Base-by-base conservation (phyloP, 2,797 vertebrate genomes). In the Acipenser transmontanus region DNA sequence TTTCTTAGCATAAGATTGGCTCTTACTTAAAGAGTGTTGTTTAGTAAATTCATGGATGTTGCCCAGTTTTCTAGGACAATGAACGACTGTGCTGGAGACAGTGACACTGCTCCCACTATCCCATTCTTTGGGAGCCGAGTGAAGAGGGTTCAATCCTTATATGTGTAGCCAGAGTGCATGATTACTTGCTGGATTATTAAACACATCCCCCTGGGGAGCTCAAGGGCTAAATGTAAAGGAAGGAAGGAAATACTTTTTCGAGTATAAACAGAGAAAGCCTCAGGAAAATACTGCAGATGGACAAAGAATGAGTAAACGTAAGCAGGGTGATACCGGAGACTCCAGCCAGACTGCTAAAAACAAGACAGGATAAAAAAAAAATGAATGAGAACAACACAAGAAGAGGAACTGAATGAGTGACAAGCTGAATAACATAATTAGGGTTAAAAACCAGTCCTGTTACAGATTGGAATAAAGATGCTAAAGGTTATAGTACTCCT, bases 261-360 rank as follows among this genome's bases (percentile, higher is more conserved):
- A 80, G 83, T 72, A 86, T 83, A 88, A 87, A 89, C 82, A 87
- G 78, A 74, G 69, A 77, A 34, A 34, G 34, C 34, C 66, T 62
- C 74, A 71, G 78, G 77, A 78, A 34, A 82, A 69, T 6, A 1
- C 73, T 76, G 2, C 49, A 80, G 78, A 84, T 83, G 76, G 81
- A 72, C 78, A 81, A 81, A 79, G 75, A 65, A 85, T 73, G 73
- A 80, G 85, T 80, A 85, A 85, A 85, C 79, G 77, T 83, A 86
- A 85, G 72, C 73, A 78, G 74, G 81, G 83, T 78, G 75, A 61
- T 70, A 69, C 82, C 85, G 84, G 82, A 80, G 80, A 81, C 81
- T 79, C 73, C 77, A 78, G 75, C 84, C 80, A 49, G 11, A 8
- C 50, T 47, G 34, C 34, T 34, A 34, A 34, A 34, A 34, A 34